These are phyloP conservation scores for Sitobion miscanthi DNA, from an alignment of 1,140 invertebrate species.

Conservation along the genomic window DNA sequence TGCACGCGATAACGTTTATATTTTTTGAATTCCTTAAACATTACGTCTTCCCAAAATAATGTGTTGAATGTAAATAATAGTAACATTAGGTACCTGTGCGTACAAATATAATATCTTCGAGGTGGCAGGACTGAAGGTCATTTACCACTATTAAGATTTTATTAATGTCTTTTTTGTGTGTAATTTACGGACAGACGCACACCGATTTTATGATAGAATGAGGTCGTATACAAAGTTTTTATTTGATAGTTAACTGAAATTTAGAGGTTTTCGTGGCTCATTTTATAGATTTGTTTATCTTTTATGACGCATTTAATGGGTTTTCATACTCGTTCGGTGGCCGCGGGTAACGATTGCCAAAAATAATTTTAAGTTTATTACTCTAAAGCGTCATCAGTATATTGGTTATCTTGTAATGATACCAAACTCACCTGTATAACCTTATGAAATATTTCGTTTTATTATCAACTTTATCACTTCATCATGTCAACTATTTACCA, in stretches of 20 bases:
- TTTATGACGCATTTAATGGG: not conserved
- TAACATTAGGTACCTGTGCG: not conserved
- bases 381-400: not conserved
- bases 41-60: not conserved
- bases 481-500: not conserved
- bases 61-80: not conserved
- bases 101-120: not conserved
- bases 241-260: conserved; percentile 24
- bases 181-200: not conserved
- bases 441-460: not conserved
- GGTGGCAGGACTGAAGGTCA: not conserved
- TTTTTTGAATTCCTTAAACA: not conserved
- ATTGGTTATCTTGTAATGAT: not conserved
- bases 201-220: not conserved
- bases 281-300: conserved; percentile 43
- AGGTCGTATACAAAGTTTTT: conserved; percentile 26
- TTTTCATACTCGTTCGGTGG: not conserved
- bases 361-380: conserved; percentile 35
- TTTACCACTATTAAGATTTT: conserved; percentile 1
- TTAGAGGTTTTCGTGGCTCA: not conserved
- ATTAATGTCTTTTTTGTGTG: not conserved
- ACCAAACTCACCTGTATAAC: not conserved
- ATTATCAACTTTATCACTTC: not conserved
- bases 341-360: not conserved
- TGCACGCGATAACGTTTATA: not conserved